phyloP scores from a whole-genome alignment of 1,140 invertebrate genomes.

The Drosophila willistoni region DNA sequence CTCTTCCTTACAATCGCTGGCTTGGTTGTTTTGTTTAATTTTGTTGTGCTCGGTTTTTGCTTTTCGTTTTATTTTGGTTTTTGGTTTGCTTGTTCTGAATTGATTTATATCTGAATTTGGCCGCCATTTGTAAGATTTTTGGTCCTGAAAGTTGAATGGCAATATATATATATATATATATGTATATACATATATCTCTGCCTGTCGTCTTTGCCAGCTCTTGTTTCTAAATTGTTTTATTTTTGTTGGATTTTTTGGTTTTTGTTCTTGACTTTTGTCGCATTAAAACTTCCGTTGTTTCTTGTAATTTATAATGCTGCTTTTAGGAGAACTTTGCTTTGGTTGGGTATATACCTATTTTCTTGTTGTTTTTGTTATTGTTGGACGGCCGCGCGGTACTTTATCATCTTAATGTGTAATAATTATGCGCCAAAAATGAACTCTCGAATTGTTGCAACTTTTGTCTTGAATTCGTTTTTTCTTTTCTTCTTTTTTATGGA shows the following conservation, averaged over 20 bases:
- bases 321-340: constrained; percentile 63
- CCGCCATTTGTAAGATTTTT: constrained; percentile 80
- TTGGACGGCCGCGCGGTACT: constrained; percentile 55
- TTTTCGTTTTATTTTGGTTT: constrained; percentile 38
- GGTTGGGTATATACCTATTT: constrained; percentile 19
- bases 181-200: constrained; percentile 48
- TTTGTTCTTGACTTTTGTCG: constrained; percentile 76
- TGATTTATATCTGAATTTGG: constrained; percentile 47
- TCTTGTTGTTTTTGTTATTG: constrained; percentile 35
- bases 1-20: constrained; percentile 37
- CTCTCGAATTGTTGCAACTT: constrained; percentile 49
- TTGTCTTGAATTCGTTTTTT: constrained; percentile 34
- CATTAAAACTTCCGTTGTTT: constrained; percentile 78
- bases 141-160: constrained; percentile 69
- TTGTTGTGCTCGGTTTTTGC: constrained; percentile 51
- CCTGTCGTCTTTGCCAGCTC: constrained; percentile 62
- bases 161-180: background rate
- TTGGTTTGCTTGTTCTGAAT: constrained; percentile 30
- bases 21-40: constrained; percentile 53
- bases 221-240: constrained; percentile 34
- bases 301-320: constrained; percentile 78
- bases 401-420: constrained; percentile 76
- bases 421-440: constrained; percentile 66
- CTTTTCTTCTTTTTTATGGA: constrained; percentile 22
- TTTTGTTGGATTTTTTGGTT: constrained; percentile 55